Conservation (phyloP, 2,888 invertebrate species). For the Aphidoletes aphidimyza region DNA sequence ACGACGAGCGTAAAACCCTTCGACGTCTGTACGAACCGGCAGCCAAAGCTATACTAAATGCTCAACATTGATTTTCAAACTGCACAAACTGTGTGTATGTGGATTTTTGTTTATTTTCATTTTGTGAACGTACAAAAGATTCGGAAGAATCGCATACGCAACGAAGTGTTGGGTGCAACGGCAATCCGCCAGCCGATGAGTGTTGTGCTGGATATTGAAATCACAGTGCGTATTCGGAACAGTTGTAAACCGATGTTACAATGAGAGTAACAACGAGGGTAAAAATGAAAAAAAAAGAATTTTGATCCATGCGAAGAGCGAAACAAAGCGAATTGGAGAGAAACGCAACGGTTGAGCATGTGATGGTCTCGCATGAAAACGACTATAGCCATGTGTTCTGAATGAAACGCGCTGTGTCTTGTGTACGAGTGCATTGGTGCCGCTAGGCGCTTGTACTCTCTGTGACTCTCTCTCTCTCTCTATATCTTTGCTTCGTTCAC, state of each 20-base stretch:
- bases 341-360: background rate
- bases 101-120: conserved; percentile 34
- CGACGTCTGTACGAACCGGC: conserved; percentile 28
- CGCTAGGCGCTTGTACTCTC: background rate
- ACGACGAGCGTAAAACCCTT: background rate
- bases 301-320: background rate
- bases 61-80: conserved; percentile 39
- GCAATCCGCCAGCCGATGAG: background rate
- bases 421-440: background rate
- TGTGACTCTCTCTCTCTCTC: background rate
- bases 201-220: background rate
- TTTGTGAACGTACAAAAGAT: background rate
- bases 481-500: too few relatives aligned
- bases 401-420: background rate
- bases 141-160: background rate
- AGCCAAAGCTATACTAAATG: conserved; percentile 43
- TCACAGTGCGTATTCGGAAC: conserved; percentile 29
- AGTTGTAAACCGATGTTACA: conserved; percentile 9
- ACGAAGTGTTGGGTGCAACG: background rate
- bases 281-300: background rate
- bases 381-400: conserved; percentile 52
- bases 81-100: conserved; percentile 53
- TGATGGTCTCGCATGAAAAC: background rate
- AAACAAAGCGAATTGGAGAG: background rate
- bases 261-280: background rate